These are phyloP conservation scores for Talpa occidentalis DNA, from an alignment of 2,113 vertebrate species.

Conservation along the genomic window DNA sequence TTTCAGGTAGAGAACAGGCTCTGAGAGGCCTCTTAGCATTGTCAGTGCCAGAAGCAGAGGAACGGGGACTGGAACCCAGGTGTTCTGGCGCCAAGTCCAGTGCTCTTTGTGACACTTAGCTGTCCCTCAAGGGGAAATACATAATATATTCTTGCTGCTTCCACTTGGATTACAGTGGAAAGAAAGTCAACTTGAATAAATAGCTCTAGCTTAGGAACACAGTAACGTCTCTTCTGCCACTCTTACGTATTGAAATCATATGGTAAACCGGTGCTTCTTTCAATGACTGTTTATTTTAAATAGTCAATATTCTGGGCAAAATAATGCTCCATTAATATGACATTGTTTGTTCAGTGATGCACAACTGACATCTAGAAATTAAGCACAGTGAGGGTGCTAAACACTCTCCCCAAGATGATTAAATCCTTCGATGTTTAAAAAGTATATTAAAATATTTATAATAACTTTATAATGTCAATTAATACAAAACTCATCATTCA, in stretches of 20 bases:
- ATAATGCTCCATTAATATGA: slow-evolving; percentile 37
- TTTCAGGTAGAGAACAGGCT: slow-evolving; percentile 26
- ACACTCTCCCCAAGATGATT: neutral
- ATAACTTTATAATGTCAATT: slow-evolving; percentile 26
- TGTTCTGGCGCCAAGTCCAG: slow-evolving; percentile 15
- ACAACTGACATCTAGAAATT: slow-evolving; percentile 41
- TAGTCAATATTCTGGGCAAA: slow-evolving; percentile 44
- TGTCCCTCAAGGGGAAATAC: slow-evolving; percentile 40
- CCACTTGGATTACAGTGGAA: slow-evolving; percentile 25
- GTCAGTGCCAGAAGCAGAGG: neutral
- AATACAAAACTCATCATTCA: slow-evolving; percentile 31
- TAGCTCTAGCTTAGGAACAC: slow-evolving; percentile 14
- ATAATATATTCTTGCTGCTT: neutral
- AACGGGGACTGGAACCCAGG: slow-evolving; percentile 15
- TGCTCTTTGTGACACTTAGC: neutral
- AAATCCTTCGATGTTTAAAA: slow-evolving; percentile 54
- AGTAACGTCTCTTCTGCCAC: slow-evolving; percentile 14
- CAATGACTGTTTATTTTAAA: slow-evolving; percentile 44
- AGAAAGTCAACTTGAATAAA: slow-evolving; percentile 17
- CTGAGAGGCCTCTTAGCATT: neutral
- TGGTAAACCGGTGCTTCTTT: slow-evolving; percentile 45
- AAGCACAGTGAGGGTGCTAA: neutral
- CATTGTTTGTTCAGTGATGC: slow-evolving; percentile 38
- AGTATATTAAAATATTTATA: slow-evolving; percentile 38
- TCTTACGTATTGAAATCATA: slow-evolving; percentile 24